Base-by-base conservation (phyloP, 2,797 vertebrate genomes). In the Artibeus jamaicensis region DNA sequence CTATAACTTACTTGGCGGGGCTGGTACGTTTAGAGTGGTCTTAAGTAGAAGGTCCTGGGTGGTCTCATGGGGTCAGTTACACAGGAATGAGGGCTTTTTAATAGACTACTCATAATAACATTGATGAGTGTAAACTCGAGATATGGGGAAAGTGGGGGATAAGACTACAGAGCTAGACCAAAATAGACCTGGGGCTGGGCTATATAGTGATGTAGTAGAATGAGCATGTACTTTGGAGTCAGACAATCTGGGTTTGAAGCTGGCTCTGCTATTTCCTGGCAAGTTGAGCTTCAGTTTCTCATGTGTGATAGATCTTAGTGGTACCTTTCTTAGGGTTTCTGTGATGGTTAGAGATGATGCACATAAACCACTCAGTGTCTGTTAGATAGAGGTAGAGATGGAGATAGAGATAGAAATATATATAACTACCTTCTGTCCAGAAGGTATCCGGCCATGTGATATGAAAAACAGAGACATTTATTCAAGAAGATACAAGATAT, bases 221-320 rank as follows among this genome's bases (percentile, higher is more conserved):
- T 67, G 62, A 93, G 7, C 34, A 46, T 74, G 68, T 26, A n/a
- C 46, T 81, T 34, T 94, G 39, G n/a, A 92, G 57, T 76, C 83
- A 94, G 85, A 89, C 12, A 37, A 14, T 57, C 39, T 85, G 21
- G 18, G 5, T 96, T 92, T 92, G 46, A 85, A 76, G 84, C 59
- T 16, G 22, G 18, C 21, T 84, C 15, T 62, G 85, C n/a, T 42
- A 26, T 93, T 83, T 94, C 22, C 82, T 96, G 67, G 37, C 46
- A 89, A 94, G 62, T 15, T 62, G 42, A 86, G 86, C 81, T 39
- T 93, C 37, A 74, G 50, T 86, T 95, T 95, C 57, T 95, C 26
- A 42, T 82, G 29, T 76, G 10, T 83, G 10, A 67, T n/a, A 68
- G 82, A 55, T 77, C 68, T 67, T 86, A 89, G n/a, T 91, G 48